Evolutionary conservation across 2,113 vertebrate genomes (phyloP), one percentile per base, ranked within the genome.

Genomic region (Menura novaehollandiae): DNA sequence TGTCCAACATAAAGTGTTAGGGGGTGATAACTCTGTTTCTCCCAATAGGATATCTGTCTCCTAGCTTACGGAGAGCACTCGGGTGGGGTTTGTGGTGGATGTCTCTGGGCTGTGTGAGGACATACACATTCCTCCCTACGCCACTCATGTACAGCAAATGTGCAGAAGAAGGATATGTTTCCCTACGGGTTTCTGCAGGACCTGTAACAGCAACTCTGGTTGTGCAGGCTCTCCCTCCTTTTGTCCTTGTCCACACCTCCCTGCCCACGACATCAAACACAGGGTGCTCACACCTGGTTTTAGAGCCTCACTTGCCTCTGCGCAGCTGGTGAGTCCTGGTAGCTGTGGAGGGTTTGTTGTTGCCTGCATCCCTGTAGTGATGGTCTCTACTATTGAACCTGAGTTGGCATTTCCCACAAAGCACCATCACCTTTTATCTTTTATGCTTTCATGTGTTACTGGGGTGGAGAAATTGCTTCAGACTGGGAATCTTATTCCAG

Each of bases 61-160:
- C 1, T 21, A 43, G 28, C 12, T 43, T 75, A n/a, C 5, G 13
- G 20, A 32, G 27, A 10, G 2, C 2, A 0, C 17, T 59, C 5
- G 5, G 27, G 13, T 32, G 13, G 13, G 23, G 6, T 47, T 86
- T 78, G 8, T 52, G 27, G 14, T 77, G 66, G 15, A 27, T 64
- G 22, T 53, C 5, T 85, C 8, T 39, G 52, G 13, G 21, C 39
- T 46, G 7, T 20, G 3, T 27, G 16, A n/a, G 32, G 21, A 33
- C 56, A 5, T 0, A 0, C 52, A 15, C 16, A 9, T 58, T 71
- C 3, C 0, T 64, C 20, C 16, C 33, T 33, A 6, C 32, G 13
- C 22, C 0, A 1, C 19, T 43, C 0, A 1, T 0, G 0, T 43
- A 39, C 27, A 56, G 8, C 30, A 84, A 55, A 21, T 0, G 1